Evolutionary conservation across 2,113 vertebrate species (phyloP).

Genomic region (Toxostoma redivivum): DNA sequence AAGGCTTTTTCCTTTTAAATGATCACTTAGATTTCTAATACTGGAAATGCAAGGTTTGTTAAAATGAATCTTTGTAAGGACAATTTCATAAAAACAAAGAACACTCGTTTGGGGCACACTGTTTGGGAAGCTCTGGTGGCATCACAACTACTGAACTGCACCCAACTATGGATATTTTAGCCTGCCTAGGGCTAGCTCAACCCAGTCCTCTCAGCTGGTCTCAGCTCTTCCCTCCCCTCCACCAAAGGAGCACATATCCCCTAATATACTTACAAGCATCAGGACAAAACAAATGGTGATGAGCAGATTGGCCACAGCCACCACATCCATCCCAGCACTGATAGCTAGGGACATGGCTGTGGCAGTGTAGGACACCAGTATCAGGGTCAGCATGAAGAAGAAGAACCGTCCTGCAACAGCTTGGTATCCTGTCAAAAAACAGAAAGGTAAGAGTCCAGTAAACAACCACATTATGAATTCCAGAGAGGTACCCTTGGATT

Average conservation of each 20-base stretch:
- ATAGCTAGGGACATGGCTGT: slow-evolving; percentile 66
- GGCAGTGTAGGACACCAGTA: slow-evolving; percentile 58
- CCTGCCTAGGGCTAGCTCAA: not conserved
- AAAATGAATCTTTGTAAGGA: not conserved
- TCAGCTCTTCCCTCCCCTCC: not conserved
- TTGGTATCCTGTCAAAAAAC: slow-evolving; percentile 50
- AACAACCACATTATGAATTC: not conserved
- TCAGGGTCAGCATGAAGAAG: slow-evolving; percentile 54
- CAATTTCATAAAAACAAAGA: not conserved
- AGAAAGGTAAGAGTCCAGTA: not conserved
- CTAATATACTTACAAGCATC: slow-evolving; percentile 59
- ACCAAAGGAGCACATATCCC: not conserved
- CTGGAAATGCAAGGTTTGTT: not conserved
- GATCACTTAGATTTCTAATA: not conserved
- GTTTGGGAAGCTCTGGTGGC: not conserved
- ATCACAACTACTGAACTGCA: not conserved
- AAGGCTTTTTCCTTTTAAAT: not conserved
- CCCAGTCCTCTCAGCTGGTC: not conserved
- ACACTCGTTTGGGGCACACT: not conserved
- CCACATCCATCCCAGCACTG: slow-evolving; percentile 65
- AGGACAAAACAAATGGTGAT: slow-evolving; percentile 67
- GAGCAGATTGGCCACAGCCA: slow-evolving; percentile 61
- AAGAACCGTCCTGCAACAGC: slow-evolving; percentile 41
- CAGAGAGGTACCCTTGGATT: not conserved
- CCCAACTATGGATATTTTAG: not conserved